Base-by-base conservation (phyloP, 2,888 invertebrate species). In the Congeria kusceri region DNA sequence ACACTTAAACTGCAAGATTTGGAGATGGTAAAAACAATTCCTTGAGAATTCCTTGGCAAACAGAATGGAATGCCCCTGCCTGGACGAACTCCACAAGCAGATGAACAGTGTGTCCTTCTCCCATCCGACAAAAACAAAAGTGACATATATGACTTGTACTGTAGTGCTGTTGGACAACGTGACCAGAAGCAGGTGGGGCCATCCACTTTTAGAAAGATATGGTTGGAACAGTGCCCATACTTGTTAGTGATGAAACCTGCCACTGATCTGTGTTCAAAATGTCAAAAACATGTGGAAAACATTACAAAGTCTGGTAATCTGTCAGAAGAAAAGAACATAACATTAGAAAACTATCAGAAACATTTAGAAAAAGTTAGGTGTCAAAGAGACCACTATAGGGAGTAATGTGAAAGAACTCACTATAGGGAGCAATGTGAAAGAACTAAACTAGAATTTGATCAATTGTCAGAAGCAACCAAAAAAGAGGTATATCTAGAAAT, bases 191-290 rank as follows among this genome's bases (percentile, higher is more conserved):
- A 39, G 3, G 39, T 39, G 11, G 27, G 56, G 56, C 56, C 56
- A 15, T 39, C 39, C 39, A 29, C 49, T 13, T 65, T 65, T 29
- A 49, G 32, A 20, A 65, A 63, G 47, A 64, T 68, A 46, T 80
- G 80, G 76, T 20, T 46, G 44, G 62, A 53, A 11, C 61, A 65
- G 29, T 64, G 68, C 28, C 80, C 72, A 20, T 23, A 59, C 25
- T 61, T 80, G 53, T 49, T 71, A 20, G 23, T 72, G 64, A 28
- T 64, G 15, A 63, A 63, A 47, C 74, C 72, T 20, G 56, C 49
- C 25, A 78, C 71, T 39, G 76, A 80, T 49, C 44, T 80, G 2
- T 83, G 80, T 59, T 65, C 61, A 59, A 74, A 69, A 44, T 83
- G 75, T 64, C 83, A 83, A 47, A 20, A 65, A 23, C 66, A 71